Evolutionary conservation across 1,140 invertebrate genomes (phyloP).

Genomic region (Whitmania pigra): DNA sequence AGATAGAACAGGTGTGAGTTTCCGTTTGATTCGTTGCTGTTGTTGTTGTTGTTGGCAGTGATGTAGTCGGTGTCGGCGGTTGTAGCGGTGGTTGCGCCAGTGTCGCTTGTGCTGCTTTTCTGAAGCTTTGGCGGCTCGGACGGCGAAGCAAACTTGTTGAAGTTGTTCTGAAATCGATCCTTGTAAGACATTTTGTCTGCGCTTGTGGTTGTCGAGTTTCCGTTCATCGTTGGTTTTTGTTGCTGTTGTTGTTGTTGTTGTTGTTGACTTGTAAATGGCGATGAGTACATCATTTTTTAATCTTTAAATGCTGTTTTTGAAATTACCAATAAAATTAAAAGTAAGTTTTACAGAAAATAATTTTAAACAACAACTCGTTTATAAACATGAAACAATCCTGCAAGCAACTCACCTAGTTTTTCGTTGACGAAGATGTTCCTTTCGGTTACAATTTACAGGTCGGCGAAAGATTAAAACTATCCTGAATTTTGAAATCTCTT

Average conservation of each 20-base stretch:
- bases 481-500: too few relatives aligned
- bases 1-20: neutral
- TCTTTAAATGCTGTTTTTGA: too few relatives aligned
- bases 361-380: too few relatives aligned
- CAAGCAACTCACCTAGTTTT: too few relatives aligned
- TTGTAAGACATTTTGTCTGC: neutral
- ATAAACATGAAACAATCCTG: too few relatives aligned
- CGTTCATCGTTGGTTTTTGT: neutral
- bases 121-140: too few relatives aligned
- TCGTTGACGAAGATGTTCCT: too few relatives aligned
- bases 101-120: neutral
- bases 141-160: neutral
- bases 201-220: neutral
- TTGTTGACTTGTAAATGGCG: neutral
- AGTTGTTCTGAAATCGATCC: neutral
- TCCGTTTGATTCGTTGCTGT: neutral
- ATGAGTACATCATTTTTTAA: too few relatives aligned
- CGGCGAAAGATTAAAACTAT: too few relatives aligned
- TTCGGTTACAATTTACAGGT: too few relatives aligned
- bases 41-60: neutral
- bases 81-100: neutral
- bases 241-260: neutral
- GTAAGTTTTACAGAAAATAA: too few relatives aligned
- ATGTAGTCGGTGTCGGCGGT: neutral
- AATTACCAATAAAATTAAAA: too few relatives aligned